phyloP scores from a whole-genome alignment of 2,888 invertebrate species.

The Ennomos quercinarius region DNA sequence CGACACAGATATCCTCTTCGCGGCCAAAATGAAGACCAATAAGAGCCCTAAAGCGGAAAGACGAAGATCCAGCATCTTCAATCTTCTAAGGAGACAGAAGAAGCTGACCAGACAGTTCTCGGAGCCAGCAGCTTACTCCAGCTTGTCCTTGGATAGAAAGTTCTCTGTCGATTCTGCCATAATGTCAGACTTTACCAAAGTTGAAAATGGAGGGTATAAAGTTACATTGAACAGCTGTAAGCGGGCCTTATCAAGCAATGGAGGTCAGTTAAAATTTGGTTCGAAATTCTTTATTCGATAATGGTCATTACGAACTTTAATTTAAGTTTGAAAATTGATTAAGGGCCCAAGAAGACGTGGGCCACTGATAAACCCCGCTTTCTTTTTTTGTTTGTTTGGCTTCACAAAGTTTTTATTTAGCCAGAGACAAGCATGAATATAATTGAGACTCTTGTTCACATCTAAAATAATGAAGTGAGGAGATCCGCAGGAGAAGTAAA shows the following conservation, averaged over 20 bases:
- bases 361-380: no score
- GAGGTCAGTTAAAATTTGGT: constrained; percentile 54
- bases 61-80: constrained; percentile 72
- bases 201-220: constrained; percentile 48
- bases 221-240: constrained; percentile 50
- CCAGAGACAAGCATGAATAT: no score
- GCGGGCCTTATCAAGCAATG: constrained; percentile 50
- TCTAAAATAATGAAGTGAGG: no score
- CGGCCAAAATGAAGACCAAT: constrained; percentile 49
- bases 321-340: no score
- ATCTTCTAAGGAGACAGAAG: constrained; percentile 65
- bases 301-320: no score
- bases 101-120: constrained; percentile 69
- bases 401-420: no score
- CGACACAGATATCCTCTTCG: constrained; percentile 52
- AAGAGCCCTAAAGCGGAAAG: constrained; percentile 58
- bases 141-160: constrained; percentile 56
- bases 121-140: constrained; percentile 55
- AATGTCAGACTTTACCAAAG: constrained; percentile 59
- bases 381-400: no score
- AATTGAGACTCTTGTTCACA: no score
- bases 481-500: no score
- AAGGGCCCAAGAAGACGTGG: no score
- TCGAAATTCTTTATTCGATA: no score
- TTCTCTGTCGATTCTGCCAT: constrained; percentile 73